phyloP scores from a whole-genome alignment of 1,140 invertebrate species.

The Drosophila grimshawi region DNA sequence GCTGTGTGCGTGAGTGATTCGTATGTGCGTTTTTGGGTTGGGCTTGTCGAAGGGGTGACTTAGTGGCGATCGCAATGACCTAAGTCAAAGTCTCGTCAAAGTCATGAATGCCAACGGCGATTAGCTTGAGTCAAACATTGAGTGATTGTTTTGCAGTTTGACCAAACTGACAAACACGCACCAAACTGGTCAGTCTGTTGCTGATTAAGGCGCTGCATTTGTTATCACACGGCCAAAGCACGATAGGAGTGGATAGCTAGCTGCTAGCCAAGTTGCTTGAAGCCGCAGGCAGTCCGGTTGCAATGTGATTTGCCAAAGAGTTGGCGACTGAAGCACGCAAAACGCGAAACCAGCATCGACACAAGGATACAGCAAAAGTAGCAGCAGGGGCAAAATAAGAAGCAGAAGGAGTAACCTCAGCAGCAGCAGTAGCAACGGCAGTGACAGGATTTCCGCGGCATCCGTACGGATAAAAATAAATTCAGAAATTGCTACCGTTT shows the following conservation, averaged over 20 bases:
- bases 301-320: conserved; percentile 23
- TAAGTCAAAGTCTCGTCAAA: conserved; percentile 52
- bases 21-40: conserved; percentile 15
- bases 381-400: neutral
- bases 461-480: conserved; percentile 77
- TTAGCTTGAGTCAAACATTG: conserved; percentile 81
- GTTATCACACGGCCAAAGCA: conserved; percentile 57
- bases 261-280: neutral
- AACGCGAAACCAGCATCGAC: conserved; percentile 63
- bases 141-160: conserved; percentile 76
- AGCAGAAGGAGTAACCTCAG: neutral
- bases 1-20: conserved; percentile 23
- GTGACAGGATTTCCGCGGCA: conserved; percentile 76
- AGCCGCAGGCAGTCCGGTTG: conserved; percentile 28
- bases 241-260: neutral
- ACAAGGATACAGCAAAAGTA: neutral
- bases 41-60: neutral
- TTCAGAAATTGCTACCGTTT: conserved; percentile 80
- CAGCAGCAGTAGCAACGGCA: conserved; percentile 14
- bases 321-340: conserved; percentile 53
- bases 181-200: conserved; percentile 46
- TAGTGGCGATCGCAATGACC: conserved; percentile 11
- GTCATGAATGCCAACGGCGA: conserved; percentile 73
- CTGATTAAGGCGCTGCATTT: conserved; percentile 76
- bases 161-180: conserved; percentile 13